These are phyloP conservation scores for Eilema griseolum DNA, from an alignment of 2,888 invertebrate genomes.

Conservation along the genomic window DNA sequence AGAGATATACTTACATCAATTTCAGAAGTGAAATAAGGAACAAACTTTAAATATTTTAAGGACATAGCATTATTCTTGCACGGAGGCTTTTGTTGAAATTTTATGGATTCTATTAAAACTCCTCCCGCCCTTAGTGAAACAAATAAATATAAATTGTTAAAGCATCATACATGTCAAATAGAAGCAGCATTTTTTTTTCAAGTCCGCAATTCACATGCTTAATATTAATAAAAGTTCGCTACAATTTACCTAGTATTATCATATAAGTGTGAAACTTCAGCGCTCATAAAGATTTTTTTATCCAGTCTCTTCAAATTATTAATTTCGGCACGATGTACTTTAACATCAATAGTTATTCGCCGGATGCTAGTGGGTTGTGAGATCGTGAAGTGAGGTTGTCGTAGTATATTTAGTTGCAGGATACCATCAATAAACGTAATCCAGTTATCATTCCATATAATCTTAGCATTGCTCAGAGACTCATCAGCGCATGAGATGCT, in stretches of 20 bases:
- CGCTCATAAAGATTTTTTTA: slow-evolving; percentile 18
- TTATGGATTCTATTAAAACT: slow-evolving; percentile 48
- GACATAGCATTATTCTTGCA: slow-evolving; percentile 23
- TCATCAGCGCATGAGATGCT: slow-evolving; percentile 40
- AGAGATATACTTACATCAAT: background rate
- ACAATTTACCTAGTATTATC: slow-evolving; percentile 31
- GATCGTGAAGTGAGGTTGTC: slow-evolving; percentile 86
- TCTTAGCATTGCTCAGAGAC: background rate
- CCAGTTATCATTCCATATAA: slow-evolving; percentile 15
- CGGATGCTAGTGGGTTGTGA: slow-evolving; percentile 86
- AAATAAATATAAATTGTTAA: background rate
- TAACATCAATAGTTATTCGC: slow-evolving; percentile 41
- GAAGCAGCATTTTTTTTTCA: background rate
- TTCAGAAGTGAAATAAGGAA: slow-evolving; percentile 26
- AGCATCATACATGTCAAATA: rapidly evolving
- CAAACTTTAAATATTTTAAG: slow-evolving; percentile 38
- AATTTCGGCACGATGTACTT: slow-evolving; percentile 22
- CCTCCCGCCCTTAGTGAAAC: slow-evolving; percentile 56
- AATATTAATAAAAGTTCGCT: no score
- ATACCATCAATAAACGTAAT: slow-evolving; percentile 92
- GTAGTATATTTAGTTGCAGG: slow-evolving; percentile 88
- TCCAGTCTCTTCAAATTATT: background rate
- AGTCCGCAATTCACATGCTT: no score
- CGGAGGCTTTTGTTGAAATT: slow-evolving; percentile 40
- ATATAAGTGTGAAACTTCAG: slow-evolving; percentile 26